phyloP scores from a whole-genome alignment of 2,797 vertebrate species.

The Helostoma temminkii region DNA sequence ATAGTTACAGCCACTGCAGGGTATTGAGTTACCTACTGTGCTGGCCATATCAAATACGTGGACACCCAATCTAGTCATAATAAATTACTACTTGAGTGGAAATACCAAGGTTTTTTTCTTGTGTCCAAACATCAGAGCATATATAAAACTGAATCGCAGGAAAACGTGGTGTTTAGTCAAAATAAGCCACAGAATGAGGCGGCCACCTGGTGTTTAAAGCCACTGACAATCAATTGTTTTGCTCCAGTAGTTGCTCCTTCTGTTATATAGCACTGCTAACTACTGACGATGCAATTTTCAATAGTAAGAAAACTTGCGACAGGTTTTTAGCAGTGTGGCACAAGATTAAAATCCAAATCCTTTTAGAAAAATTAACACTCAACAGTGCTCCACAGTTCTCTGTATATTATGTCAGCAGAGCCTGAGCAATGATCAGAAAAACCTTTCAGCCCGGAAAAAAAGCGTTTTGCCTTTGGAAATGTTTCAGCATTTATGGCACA shows the following conservation, averaged over 20 bases:
- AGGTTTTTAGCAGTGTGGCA: conserved; percentile 74
- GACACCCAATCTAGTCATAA: conserved; percentile 63
- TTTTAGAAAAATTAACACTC: conserved; percentile 85
- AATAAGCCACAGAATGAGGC: conserved; percentile 52
- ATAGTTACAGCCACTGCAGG: conserved; percentile 52
- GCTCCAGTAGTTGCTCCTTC: conserved; percentile 61
- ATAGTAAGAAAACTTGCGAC: conserved; percentile 52
- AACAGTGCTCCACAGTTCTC: conserved; percentile 65
- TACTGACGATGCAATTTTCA: conserved; percentile 68
- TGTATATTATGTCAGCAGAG: conserved; percentile 72
- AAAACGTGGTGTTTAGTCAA: conserved; percentile 61
- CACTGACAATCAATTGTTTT: conserved; percentile 44
- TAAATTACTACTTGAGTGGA: conserved; percentile 55
- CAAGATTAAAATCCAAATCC: conserved; percentile 81
- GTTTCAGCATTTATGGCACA: conserved; percentile 70
- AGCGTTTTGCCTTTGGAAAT: conserved; percentile 65
- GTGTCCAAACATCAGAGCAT: conserved; percentile 47
- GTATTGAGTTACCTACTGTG: conserved; percentile 61
- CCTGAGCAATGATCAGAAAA: conserved; percentile 72
- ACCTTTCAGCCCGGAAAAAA: conserved; percentile 70
- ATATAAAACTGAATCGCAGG: conserved; percentile 49
- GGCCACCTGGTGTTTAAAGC: conserved; percentile 62
- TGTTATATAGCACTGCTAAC: conserved; percentile 45
- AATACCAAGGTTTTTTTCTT: conserved; percentile 46
- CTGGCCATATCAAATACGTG: conserved; percentile 46